These are phyloP conservation scores for Cerastoderma edule DNA, from an alignment of 2,888 invertebrate species.

Conservation along the genomic window DNA sequence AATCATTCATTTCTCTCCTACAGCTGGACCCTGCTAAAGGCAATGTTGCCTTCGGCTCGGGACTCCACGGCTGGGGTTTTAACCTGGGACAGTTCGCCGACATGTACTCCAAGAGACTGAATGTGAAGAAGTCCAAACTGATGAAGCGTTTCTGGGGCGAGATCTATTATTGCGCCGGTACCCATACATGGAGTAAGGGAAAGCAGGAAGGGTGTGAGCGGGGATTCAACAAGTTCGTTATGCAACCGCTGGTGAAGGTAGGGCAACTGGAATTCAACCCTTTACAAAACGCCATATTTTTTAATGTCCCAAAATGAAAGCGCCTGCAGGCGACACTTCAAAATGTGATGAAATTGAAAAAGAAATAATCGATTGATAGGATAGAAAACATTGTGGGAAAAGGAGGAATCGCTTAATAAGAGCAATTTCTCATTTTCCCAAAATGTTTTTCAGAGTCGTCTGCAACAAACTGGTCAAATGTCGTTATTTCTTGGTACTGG, in stretches of 20 bases:
- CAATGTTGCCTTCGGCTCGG: constrained; percentile 99
- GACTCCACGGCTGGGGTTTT: constrained; percentile 99
- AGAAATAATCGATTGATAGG: too few species aligned
- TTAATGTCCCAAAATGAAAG: too few species aligned
- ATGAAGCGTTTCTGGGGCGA: constrained; percentile 98
- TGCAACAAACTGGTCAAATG: too few species aligned
- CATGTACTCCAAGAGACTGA: constrained; percentile 99
- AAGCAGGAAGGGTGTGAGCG: constrained; percentile 85
- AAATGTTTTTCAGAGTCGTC: too few species aligned
- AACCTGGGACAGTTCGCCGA: constrained; percentile 99
- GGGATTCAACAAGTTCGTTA: constrained; percentile 99
- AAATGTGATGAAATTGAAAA: too few species aligned
- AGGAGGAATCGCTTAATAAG: too few species aligned
- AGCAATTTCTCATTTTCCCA: too few species aligned
- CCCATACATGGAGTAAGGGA: constrained; percentile 95
- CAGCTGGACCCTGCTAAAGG: constrained; percentile 97
- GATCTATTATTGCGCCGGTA: constrained; percentile 98
- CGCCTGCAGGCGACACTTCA: too few species aligned
- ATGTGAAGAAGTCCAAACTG: constrained; percentile 93
- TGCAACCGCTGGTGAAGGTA: constrained; percentile 99
- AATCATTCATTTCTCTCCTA: not conserved
- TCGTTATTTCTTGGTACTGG: too few species aligned
- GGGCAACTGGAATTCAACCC: too few species aligned
- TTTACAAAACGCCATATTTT: too few species aligned
- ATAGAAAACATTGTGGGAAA: too few species aligned